Percentiles rank a stretch among this genome's conserved stretches.
Conservation (phyloP, 2,888 invertebrate species). For the Pantelozetes paolii region DNA sequence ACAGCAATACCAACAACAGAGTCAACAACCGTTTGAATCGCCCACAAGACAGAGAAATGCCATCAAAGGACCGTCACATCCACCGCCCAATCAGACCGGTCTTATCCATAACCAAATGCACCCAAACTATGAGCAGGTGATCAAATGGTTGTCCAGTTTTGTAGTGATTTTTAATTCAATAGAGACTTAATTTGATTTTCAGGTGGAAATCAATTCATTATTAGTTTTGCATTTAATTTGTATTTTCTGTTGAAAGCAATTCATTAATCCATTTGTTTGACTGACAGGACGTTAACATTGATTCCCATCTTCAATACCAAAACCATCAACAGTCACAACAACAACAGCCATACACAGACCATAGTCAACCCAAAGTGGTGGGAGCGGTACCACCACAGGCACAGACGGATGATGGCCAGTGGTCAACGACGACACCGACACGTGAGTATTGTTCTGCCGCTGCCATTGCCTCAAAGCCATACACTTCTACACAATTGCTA, state of each 20-base stretch:
- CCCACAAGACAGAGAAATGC: background rate
- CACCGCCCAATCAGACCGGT: slow-evolving; percentile 15
- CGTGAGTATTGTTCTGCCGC: slow-evolving; percentile 25
- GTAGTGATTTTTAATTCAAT: background rate
- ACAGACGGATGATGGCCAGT: background rate
- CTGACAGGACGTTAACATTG: background rate
- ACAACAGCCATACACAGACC: slow-evolving; percentile 12
- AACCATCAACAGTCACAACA: no score
- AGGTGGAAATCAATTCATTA: background rate
- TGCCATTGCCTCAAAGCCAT: slow-evolving; percentile 25
- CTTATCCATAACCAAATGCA: slow-evolving; percentile 15
- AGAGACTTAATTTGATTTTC: background rate
- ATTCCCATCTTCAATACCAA: background rate
- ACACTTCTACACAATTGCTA: slow-evolving; percentile 31
- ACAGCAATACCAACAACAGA: slow-evolving; percentile 31
- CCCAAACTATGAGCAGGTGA: slow-evolving; percentile 8
- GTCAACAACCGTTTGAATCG: slow-evolving; percentile 12
- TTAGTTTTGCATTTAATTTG: no score
- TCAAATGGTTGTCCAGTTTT: background rate
- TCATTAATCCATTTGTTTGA: background rate
- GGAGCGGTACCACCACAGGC: background rate
- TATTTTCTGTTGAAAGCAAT: background rate
- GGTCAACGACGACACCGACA: slow-evolving; percentile 5
- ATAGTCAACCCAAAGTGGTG: background rate
- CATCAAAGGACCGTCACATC: background rate